A percentile compares a stretch with the other conserved stretches of the same genome.
Evolutionary conservation across 1,140 invertebrate species (phyloP).

Genomic region (Sitodiplosis mosellana): DNA sequence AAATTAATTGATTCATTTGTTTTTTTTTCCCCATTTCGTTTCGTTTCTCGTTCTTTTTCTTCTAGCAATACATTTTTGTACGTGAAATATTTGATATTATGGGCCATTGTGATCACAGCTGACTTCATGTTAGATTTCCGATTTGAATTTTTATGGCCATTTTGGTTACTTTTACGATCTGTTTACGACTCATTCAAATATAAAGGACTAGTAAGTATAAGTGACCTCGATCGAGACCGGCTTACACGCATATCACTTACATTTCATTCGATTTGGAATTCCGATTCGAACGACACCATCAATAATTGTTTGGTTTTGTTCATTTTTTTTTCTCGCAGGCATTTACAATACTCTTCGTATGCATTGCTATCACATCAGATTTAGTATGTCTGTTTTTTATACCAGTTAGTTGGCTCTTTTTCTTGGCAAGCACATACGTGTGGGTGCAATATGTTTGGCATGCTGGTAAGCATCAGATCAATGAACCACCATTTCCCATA

Average conservation of each 20-base stretch:
- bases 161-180: conserved; percentile 90
- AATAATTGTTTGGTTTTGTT: conserved; percentile 4
- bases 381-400: conserved; percentile 99
- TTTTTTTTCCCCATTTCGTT: not conserved
- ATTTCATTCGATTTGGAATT: too few species aligned
- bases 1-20: not conserved
- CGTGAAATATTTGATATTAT: conserved; percentile 88
- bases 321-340: conserved; percentile 44
- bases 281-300: conserved; percentile 18
- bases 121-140: conserved; percentile 97
- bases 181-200: conserved; percentile 98
- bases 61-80: conserved; percentile 81
- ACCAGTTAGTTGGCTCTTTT: conserved; percentile 94
- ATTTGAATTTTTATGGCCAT: conserved; percentile 98
- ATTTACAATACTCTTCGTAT: conserved; percentile 96
- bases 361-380: conserved; percentile 93
- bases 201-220: conserved; percentile 88
- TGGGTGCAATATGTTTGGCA: conserved; percentile 99
- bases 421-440: conserved; percentile 94
- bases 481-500: not conserved
- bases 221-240: too few species aligned
- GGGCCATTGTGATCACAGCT: conserved; percentile 85
- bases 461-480: conserved; percentile 57
- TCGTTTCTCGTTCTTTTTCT: conserved; percentile 20
- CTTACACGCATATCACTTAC: too few species aligned